phyloP scores from a whole-genome alignment of 2,888 invertebrate species.

The Chrysolina oricalcia region DNA sequence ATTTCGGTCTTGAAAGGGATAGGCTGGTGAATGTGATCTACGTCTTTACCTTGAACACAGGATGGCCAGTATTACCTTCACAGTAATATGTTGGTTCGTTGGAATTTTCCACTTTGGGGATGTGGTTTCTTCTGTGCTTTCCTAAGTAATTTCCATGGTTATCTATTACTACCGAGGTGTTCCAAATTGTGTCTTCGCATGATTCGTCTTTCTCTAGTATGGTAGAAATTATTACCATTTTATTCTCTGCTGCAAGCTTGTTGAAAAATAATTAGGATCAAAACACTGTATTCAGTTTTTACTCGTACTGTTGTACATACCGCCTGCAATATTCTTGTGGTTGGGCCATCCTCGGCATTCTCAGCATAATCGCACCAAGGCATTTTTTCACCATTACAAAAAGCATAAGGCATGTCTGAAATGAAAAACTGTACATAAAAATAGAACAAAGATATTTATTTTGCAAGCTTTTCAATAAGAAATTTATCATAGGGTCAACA shows the following conservation, averaged over 20 bases:
- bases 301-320: slow-evolving; percentile 21
- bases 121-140: slow-evolving; percentile 97
- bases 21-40: too few relatives aligned
- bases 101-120: slow-evolving; percentile 97
- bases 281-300: not conserved
- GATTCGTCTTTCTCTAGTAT: slow-evolving; percentile 91
- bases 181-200: slow-evolving; percentile 92
- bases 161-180: slow-evolving; percentile 94
- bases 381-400: slow-evolving; percentile 93
- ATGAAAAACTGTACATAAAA: not conserved
- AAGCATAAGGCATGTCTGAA: slow-evolving; percentile 96
- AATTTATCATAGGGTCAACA: too few relatives aligned
- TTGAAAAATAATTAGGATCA: not conserved
- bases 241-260: slow-evolving; percentile 72
- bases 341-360: slow-evolving; percentile 86
- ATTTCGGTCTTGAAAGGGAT: too few relatives aligned
- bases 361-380: slow-evolving; percentile 98
- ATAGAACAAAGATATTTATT: too few relatives aligned
- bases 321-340: slow-evolving; percentile 84
- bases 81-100: slow-evolving; percentile 97
- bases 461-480: too few relatives aligned
- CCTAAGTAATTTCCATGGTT: slow-evolving; percentile 90
- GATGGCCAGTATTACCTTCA: slow-evolving; percentile 95
- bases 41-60: slow-evolving; percentile 81
- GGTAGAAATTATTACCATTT: slow-evolving; percentile 95